phyloP scores from a whole-genome alignment of 37 sponge, comb jelly and placozoan species.

The Theonella swinhoei region DNA sequence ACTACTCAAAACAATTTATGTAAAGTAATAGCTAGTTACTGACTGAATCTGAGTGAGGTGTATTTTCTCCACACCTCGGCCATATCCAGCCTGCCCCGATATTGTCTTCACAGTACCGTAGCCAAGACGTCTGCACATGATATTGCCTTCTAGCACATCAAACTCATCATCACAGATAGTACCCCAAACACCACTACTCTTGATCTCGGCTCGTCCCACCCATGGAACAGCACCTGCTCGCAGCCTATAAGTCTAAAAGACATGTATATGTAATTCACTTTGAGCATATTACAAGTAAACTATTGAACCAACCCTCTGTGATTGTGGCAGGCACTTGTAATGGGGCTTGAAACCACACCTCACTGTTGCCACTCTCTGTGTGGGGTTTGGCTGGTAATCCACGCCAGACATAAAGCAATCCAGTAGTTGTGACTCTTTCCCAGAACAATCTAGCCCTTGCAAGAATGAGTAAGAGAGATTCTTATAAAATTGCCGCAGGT shows the following conservation, averaged over 20 bases:
- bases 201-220: constrained; percentile 71
- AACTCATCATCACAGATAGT: constrained; percentile 68
- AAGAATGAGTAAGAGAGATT: constrained; percentile 6
- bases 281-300: no score
- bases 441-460: constrained; percentile 40
- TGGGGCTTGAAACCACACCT: constrained; percentile 64
- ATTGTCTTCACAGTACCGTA: constrained; percentile 41
- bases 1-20: no score
- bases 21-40: constrained; percentile 1
- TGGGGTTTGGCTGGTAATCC: constrained; percentile 1
- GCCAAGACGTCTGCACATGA: constrained; percentile 70
- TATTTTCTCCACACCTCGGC: constrained; percentile 49
- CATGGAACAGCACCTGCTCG: constrained; percentile 57
- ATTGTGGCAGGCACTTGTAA: constrained; percentile 4
- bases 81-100: constrained; percentile 2
- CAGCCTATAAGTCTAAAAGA: not conserved
- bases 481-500: constrained; percentile 1
- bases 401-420: constrained; percentile 45
- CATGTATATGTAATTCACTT: no score
- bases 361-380: constrained; percentile 57
- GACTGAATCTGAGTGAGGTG: constrained; percentile 24
- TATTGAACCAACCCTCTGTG: not conserved
- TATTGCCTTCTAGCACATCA: constrained; percentile 43
- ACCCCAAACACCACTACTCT: constrained; percentile 59
- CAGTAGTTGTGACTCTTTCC: constrained; percentile 38